phyloP scores from a whole-genome alignment of 2,797 vertebrate species.

The Phrynocephalus forsythii region DNA sequence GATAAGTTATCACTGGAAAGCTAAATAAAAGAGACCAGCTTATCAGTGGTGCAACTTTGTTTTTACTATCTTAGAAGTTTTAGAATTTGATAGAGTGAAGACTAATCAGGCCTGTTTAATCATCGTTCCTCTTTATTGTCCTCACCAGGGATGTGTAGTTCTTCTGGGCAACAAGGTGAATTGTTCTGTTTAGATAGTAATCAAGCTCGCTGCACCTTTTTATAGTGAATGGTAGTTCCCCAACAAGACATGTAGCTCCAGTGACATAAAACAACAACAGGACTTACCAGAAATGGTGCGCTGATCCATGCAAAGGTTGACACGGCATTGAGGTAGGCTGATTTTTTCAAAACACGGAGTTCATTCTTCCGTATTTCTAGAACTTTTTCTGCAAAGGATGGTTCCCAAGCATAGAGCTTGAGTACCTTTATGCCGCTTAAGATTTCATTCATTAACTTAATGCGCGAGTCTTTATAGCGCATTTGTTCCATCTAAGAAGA shows the following conservation, averaged over 20 bases:
- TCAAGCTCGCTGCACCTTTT: neutral
- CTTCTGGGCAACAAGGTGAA: neutral
- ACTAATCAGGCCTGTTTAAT: neutral
- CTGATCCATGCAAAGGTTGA: conserved; percentile 91
- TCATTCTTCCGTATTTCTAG: conserved; percentile 88
- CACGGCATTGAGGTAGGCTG: conserved; percentile 87
- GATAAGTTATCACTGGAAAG: neutral
- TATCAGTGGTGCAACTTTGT: neutral
- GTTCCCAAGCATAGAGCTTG: conserved; percentile 97
- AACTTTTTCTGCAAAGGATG: conserved; percentile 89
- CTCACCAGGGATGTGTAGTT: neutral
- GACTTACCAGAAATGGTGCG: conserved; percentile 90
- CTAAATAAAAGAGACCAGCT: neutral
- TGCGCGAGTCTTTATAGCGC: conserved; percentile 91
- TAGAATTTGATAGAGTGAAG: neutral
- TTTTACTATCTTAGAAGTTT: neutral
- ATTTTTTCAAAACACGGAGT: conserved; percentile 85
- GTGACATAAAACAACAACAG: conserved; percentile 7
- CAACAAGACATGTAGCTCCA: no score
- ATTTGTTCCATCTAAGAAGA: conserved; percentile 89
- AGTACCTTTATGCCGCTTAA: conserved; percentile 95
- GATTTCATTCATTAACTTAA: conserved; percentile 96
- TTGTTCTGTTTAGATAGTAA: neutral
- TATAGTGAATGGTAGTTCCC: no score
- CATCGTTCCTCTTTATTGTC: neutral